Evolutionary conservation across 2,888 invertebrate genomes (phyloP).

Genomic region (Drosophila kuntzei): DNA sequence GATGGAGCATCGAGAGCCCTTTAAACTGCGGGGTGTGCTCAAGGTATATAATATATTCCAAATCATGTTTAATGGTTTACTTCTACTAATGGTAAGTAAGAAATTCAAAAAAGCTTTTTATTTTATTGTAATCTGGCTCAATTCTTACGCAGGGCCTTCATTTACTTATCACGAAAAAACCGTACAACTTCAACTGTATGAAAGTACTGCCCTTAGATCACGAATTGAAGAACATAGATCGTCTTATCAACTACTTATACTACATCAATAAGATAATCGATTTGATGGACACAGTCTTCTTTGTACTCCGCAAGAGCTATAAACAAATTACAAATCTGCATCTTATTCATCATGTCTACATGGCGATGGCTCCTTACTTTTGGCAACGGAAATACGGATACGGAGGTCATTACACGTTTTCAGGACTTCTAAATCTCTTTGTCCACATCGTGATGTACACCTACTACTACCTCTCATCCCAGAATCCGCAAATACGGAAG

Average conservation of each 20-base stretch:
- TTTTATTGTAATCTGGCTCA: background rate
- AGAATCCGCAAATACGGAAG: constrained; percentile 5
- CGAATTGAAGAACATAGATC: constrained; percentile 35
- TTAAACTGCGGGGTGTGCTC: constrained; percentile 6
- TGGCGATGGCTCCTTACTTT: constrained; percentile 30
- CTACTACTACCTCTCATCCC: constrained; percentile 52
- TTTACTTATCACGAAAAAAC: background rate
- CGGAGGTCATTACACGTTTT: constrained; percentile 47
- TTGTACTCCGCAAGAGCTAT: constrained; percentile 61
- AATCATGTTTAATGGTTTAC: constrained; percentile 15
- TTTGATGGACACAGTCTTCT: constrained; percentile 57
- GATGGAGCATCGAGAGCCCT: constrained; percentile 38
- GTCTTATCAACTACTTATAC: constrained; percentile 41
- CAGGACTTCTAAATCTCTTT: constrained; percentile 33
- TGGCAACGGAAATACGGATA: constrained; percentile 38
- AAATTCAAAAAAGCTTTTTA: background rate
- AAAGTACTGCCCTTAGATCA: constrained; percentile 29
- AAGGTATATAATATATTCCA: constrained; percentile 38
- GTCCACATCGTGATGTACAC: constrained; percentile 55
- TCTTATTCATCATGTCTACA: constrained; percentile 53
- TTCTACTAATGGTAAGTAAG: constrained; percentile 16
- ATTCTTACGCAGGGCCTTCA: background rate
- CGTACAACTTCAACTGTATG: constrained; percentile 13
- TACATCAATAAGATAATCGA: constrained; percentile 58
- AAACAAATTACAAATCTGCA: constrained; percentile 56